A percentile compares a stretch with the other conserved stretches of the same genome.
phyloP scores from a whole-genome alignment of 2,888 invertebrate genomes.

The Amphiduros pacificus region DNA sequence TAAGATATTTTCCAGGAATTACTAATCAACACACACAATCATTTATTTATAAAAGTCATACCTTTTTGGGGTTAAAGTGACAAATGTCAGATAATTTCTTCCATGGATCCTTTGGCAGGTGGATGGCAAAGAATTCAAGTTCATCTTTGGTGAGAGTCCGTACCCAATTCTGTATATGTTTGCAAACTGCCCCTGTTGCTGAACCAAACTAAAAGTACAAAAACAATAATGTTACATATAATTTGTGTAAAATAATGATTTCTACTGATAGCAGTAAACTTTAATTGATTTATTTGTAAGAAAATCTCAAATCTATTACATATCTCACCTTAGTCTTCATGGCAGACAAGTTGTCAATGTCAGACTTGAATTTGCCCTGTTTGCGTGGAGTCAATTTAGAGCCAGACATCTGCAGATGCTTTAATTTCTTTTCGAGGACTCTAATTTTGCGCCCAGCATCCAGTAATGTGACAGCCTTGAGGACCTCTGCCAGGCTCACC shows the following conservation, averaged over 20 bases:
- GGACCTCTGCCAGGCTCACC: slow-evolving; percentile 51
- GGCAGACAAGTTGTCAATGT: slow-evolving; percentile 49
- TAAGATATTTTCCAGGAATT: background rate
- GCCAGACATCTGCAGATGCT: slow-evolving; percentile 40
- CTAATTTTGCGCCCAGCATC: slow-evolving; percentile 48
- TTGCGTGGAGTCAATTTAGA: slow-evolving; percentile 43
- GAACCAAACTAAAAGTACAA: slow-evolving; percentile 43
- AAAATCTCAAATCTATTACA: background rate
- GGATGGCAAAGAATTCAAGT: slow-evolving; percentile 55
- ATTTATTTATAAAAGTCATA: slow-evolving; percentile 27
- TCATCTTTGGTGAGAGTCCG: slow-evolving; percentile 44
- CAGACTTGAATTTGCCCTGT: slow-evolving; percentile 50
- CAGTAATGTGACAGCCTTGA: slow-evolving; percentile 45
- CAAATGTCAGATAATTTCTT: slow-evolving; percentile 56
- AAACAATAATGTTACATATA: background rate
- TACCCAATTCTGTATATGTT: slow-evolving; percentile 51
- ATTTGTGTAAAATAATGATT: background rate
- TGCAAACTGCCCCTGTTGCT: slow-evolving; percentile 53
- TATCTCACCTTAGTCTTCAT: slow-evolving; percentile 45
- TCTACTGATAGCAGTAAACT: background rate
- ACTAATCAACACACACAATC: background rate
- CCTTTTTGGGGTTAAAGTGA: slow-evolving; percentile 57
- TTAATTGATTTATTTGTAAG: background rate
- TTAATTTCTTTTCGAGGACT: slow-evolving; percentile 51
- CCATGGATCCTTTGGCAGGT: slow-evolving; percentile 56